Evolutionary conservation across 2,888 invertebrate species (phyloP).

Genomic region (Punctoribates punctum): DNA sequence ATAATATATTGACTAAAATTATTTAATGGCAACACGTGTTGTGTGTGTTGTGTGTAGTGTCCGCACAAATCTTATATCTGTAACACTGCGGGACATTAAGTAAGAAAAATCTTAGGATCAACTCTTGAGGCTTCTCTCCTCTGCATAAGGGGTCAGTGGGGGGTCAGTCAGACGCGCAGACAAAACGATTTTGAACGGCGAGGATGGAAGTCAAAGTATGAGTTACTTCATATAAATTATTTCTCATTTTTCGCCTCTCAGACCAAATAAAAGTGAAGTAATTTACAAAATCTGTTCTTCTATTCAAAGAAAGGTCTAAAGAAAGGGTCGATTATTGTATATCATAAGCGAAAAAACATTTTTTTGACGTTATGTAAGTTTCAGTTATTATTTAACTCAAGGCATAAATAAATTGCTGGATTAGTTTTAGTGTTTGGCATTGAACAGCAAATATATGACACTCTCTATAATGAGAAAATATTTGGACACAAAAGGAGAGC

Average conservation of each 20-base stretch:
- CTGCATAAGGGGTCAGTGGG: not conserved
- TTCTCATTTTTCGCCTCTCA: constrained; percentile 6
- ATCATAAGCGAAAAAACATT: not conserved
- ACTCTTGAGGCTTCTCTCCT: not conserved
- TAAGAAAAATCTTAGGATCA: constrained; percentile 2
- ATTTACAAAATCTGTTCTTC: not conserved
- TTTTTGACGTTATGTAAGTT: not conserved
- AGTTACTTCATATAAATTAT: constrained; percentile 18
- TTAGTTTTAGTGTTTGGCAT: not conserved
- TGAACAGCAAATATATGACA: not conserved
- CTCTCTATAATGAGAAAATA: not conserved
- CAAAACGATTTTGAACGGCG: not conserved
- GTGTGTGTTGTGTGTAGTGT: constrained; percentile 22
- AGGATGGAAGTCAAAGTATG: not conserved
- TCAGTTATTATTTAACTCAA: not conserved
- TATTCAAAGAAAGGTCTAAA: not conserved
- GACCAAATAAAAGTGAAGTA: not conserved
- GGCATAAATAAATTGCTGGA: constrained; percentile 1
- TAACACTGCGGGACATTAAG: constrained; percentile 32
- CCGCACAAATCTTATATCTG: constrained; percentile 34
- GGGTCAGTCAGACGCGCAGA: constrained; percentile 26
- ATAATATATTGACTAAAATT: constrained; percentile 17
- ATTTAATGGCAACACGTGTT: constrained; percentile 29
- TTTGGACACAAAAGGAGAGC: not conserved
- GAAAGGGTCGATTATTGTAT: not conserved